Evolutionary conservation across 2,888 invertebrate species (phyloP).

Genomic region (Electrophaes corylata): DNA sequence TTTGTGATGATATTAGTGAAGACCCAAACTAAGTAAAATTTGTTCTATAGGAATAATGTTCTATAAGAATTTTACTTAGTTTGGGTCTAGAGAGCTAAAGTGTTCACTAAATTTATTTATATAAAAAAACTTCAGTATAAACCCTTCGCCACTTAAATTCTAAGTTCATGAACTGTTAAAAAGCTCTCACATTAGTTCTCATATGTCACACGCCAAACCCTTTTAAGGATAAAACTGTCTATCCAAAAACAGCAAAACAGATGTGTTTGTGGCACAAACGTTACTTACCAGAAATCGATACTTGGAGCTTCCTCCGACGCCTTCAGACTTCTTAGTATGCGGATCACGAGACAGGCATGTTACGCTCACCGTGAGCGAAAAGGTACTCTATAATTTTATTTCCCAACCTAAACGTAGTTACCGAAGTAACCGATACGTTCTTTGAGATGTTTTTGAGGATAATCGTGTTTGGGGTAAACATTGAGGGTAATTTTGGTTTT

Average conservation of each 20-base stretch:
- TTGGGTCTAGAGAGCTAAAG: too few relatives aligned
- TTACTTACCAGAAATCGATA: conserved; percentile 69
- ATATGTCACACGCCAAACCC: neutral
- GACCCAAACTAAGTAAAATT: too few relatives aligned
- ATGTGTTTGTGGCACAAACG: conserved; percentile 58
- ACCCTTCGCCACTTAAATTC: too few relatives aligned
- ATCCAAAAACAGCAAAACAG: conserved; percentile 45
- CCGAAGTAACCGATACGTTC: conserved; percentile 76
- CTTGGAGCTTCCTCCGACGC: conserved; percentile 48
- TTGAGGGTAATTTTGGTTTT: conserved; percentile 14
- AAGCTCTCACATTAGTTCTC: neutral
- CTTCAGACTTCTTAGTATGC: conserved; percentile 66
- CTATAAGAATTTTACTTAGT: too few relatives aligned
- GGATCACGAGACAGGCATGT: conserved; percentile 66
- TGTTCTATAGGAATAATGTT: too few relatives aligned
- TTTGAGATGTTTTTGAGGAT: conserved; percentile 52
- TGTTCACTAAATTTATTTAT: too few relatives aligned
- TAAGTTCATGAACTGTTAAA: too few relatives aligned
- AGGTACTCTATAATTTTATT: conserved; percentile 84
- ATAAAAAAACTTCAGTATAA: too few relatives aligned
- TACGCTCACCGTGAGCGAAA: conserved; percentile 76
- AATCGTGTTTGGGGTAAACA: conserved; percentile 53
- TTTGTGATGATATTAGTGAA: too few relatives aligned
- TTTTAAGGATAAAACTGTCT: conserved; percentile 25
- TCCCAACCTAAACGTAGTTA: conserved; percentile 81